Conservation (phyloP, 1,140 invertebrate genomes). For the Chelonus insularis region DNA sequence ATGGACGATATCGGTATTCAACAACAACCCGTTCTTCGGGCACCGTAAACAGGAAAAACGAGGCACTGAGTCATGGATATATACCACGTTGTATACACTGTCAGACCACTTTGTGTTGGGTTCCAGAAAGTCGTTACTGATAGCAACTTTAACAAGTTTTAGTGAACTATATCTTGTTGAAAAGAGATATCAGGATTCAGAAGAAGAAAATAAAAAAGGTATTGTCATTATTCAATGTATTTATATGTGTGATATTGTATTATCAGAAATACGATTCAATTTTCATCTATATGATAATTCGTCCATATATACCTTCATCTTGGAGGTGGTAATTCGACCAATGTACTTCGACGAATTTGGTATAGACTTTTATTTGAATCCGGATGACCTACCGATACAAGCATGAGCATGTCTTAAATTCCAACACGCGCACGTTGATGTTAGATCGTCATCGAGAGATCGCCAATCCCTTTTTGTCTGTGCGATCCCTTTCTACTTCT, state of each 20-base stretch:
- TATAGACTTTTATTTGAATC: background rate
- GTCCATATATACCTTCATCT: too few relatives aligned
- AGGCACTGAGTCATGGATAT: background rate
- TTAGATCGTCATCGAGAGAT: background rate
- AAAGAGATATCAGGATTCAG: background rate
- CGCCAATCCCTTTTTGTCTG: background rate
- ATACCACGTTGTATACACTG: too few relatives aligned
- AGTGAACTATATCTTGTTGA: slow-evolving; percentile 15
- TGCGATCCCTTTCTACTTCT: background rate
- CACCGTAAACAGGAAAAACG: slow-evolving; percentile 7
- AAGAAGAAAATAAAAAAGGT: too few relatives aligned
- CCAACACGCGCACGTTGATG: background rate
- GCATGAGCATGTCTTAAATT: background rate
- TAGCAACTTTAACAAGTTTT: slow-evolving; percentile 35
- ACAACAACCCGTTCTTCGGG: slow-evolving; percentile 8
- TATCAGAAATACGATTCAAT: too few relatives aligned
- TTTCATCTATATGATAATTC: too few relatives aligned
- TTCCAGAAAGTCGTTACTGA: slow-evolving; percentile 35
- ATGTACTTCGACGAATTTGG: too few relatives aligned
- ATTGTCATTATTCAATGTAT: too few relatives aligned
- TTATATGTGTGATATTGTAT: too few relatives aligned
- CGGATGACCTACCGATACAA: slow-evolving; percentile 1
- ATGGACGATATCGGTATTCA: slow-evolving; percentile 21
- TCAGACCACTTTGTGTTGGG: background rate
- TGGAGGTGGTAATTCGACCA: too few relatives aligned